Percentiles rank a stretch among this genome's conserved stretches.
Conservation (phyloP, 2,113 vertebrate genomes). For the Megalops atlanticus region DNA sequence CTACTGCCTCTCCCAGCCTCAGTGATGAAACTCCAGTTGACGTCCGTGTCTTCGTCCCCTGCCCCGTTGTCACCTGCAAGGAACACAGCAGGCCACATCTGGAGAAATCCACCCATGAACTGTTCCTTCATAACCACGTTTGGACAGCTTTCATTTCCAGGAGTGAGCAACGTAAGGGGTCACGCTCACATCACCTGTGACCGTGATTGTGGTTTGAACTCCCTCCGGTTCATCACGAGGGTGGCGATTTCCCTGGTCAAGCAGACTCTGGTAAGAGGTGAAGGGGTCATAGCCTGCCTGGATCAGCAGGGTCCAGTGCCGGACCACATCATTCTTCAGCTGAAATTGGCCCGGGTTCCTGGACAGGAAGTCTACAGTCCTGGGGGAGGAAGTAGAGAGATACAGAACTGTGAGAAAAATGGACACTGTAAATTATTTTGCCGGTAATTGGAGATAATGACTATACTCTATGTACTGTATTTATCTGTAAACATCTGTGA, state of each 20-base stretch:
- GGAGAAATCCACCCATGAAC: too few relatives aligned
- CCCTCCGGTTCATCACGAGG: not conserved
- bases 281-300: slow-evolving; percentile 20
- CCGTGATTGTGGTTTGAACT: not conserved
- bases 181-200: not conserved
- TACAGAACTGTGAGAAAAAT: slow-evolving; percentile 17
- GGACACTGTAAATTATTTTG: not conserved
- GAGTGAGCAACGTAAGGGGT: not conserved
- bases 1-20: not conserved
- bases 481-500: too few relatives aligned
- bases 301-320: slow-evolving; percentile 30
- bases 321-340: slow-evolving; percentile 28
- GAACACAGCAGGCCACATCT: not conserved
- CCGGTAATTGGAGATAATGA: not conserved
- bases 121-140: too few relatives aligned
- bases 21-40: not conserved
- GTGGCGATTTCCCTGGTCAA: not conserved
- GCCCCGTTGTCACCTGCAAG: not conserved
- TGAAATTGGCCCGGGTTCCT: slow-evolving; percentile 25
- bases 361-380: slow-evolving; percentile 22
- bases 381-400: slow-evolving; percentile 29
- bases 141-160: too few relatives aligned
- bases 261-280: slow-evolving; percentile 21
- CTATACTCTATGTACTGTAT: not conserved
- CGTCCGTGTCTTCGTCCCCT: not conserved